Evolutionary conservation across 2,113 vertebrate genomes (phyloP).

Genomic region (Nyctereutes procyonoides): DNA sequence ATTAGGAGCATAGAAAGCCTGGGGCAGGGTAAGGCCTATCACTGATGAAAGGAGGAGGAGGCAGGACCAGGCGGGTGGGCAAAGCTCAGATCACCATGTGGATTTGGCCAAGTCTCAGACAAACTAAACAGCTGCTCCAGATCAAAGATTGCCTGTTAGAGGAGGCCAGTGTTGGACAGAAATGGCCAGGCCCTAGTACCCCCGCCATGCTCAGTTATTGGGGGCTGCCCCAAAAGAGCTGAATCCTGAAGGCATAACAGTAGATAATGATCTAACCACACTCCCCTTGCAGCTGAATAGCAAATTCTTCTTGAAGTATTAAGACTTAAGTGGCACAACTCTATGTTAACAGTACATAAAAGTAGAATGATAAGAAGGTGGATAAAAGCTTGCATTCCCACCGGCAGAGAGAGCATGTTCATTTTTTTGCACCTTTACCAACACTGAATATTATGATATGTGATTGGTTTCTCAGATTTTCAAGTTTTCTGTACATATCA

Average conservation of each 20-base stretch:
- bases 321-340: constrained; percentile 2
- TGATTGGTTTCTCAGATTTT: neutral
- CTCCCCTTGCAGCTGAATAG: neutral
- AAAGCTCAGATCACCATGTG: neutral
- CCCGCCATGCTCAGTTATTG: neutral
- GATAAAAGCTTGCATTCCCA: neutral
- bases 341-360: neutral
- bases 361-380: neutral
- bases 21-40: neutral
- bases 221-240: neutral
- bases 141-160: neutral
- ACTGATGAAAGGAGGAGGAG: neutral
- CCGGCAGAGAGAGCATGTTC: neutral
- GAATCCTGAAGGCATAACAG: neutral
- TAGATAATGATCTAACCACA: neutral
- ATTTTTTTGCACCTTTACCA: neutral
- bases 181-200: neutral
- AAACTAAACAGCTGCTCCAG: neutral
- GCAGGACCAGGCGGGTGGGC: neutral
- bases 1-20: neutral
- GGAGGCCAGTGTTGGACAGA: neutral
- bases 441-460: neutral
- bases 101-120: neutral
- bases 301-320: constrained; percentile 3
- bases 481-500: neutral